Evolutionary conservation across 2,113 vertebrate genomes (phyloP).

Genomic region (Thalassoma bifasciatum): DNA sequence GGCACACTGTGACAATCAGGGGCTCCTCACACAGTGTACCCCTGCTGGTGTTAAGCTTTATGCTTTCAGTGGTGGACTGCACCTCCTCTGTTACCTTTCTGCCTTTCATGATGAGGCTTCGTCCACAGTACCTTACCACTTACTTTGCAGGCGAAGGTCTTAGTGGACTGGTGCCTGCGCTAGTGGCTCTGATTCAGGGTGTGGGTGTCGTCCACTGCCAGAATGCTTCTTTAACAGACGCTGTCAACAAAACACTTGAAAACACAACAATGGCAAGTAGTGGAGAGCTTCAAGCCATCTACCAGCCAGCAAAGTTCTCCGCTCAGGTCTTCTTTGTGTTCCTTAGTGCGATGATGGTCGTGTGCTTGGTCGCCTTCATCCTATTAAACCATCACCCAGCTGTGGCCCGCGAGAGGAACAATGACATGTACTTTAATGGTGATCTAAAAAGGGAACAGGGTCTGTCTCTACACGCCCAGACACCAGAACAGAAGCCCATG

Average conservation of each 20-base stretch:
- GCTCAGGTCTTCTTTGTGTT: slow-evolving; percentile 85
- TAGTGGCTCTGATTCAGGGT: slow-evolving; percentile 86
- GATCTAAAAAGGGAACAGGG: slow-evolving; percentile 70
- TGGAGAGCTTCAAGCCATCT: slow-evolving; percentile 66
- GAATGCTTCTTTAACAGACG: slow-evolving; percentile 60
- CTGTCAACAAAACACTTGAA: slow-evolving; percentile 30
- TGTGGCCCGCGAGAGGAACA: slow-evolving; percentile 74
- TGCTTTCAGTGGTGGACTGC: slow-evolving; percentile 88
- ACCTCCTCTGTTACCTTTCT: slow-evolving; percentile 90
- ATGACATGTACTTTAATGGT: slow-evolving; percentile 61
- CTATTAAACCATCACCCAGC: slow-evolving; percentile 83
- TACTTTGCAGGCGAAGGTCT: slow-evolving; percentile 88
- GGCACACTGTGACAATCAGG: slow-evolving; percentile 61
- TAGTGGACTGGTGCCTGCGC: slow-evolving; percentile 85
- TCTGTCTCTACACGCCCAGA: slow-evolving; percentile 61
- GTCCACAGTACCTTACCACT: slow-evolving; percentile 82
- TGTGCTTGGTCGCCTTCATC: slow-evolving; percentile 81
- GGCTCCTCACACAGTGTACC: slow-evolving; percentile 76
- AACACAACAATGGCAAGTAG: slow-evolving; percentile 47
- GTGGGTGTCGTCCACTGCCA: slow-evolving; percentile 82
- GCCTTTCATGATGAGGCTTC: slow-evolving; percentile 87
- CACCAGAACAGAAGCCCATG: slow-evolving; percentile 83
- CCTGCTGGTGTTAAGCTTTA: slow-evolving; percentile 84
- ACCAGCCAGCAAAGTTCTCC: slow-evolving; percentile 85
- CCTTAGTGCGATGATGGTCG: slow-evolving; percentile 84